Conservation (phyloP, 2,113 vertebrate genomes). For the Eretmochelys imbricata region DNA sequence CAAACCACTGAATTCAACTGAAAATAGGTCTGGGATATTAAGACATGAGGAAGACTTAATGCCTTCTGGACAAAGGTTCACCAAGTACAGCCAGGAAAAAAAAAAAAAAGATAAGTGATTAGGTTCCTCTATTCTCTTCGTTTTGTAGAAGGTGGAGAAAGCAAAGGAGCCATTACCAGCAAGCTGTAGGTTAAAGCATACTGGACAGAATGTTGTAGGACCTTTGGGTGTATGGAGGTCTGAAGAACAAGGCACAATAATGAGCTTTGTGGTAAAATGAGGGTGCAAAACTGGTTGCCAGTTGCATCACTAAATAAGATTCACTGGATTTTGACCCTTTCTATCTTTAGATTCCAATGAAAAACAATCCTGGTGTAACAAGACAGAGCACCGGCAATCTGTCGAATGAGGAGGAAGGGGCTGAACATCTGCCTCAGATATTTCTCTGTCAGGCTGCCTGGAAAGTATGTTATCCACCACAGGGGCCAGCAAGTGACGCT, state of each 20-base stretch:
- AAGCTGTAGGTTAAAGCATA: background rate
- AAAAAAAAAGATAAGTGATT: background rate
- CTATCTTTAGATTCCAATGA: background rate
- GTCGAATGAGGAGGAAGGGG: background rate
- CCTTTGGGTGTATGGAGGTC: rapidly evolving
- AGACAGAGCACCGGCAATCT: rapidly evolving
- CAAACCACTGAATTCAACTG: background rate
- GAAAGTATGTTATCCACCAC: background rate
- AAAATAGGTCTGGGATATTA: background rate
- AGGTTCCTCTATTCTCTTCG: rapidly evolving
- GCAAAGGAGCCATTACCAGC: background rate
- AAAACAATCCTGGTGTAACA: background rate
- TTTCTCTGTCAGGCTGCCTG: background rate
- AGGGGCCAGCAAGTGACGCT: background rate
- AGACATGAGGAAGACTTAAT: rapidly evolving
- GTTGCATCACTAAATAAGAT: background rate
- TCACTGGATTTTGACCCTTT: background rate
- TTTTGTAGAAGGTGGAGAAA: background rate
- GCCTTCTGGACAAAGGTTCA: background rate
- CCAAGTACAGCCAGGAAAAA: background rate
- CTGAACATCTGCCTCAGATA: background rate
- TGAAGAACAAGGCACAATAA: too few relatives aligned
- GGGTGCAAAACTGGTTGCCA: background rate
- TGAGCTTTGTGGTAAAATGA: background rate
- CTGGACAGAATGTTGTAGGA: background rate